Evolutionary conservation across 2,113 vertebrate genomes (phyloP), one percentile per base, ranked within the genome.

Genomic region (Salvelinus sp.): DNA sequence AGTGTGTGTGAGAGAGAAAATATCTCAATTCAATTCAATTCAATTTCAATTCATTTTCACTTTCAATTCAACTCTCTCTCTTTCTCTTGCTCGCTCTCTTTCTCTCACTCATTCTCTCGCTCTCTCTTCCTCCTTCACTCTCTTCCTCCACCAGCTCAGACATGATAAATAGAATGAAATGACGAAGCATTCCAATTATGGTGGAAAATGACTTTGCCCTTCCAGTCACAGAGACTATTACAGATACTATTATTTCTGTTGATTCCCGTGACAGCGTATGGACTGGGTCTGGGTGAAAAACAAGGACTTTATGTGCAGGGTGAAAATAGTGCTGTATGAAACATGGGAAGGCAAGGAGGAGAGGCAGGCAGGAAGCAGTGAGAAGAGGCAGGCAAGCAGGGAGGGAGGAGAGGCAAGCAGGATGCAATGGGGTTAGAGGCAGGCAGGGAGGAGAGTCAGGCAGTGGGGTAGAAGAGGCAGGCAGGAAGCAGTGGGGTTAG

Each of bases 101-200:
- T 20, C 28, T 18, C 27, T 7, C 38, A 5, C 30, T 33, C 30
- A 6, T 0, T 44, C 38, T 47, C n/a, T 69, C 69, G 48, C 75
- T 33, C n/a, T 71, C 48, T 27, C 69, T 71, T 23, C 70, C 76
- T 54, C 12, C 72, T 44, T 23, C 57, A 2, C 54, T 75, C 60
- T 47, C 63, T 77, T 10, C 65, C 65, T 47, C 33, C 18, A 47
- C 20, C 25, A 76, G 72, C 48, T 33, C 63, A 64, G 48, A 85
- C 23, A 82, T 69, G 66, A 85, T 60, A 69, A 63, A 85, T 60
- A 7, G 47, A 83, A 64, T 66, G 72, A 78, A 83, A 78, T 73
- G 54, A 63, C 57, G 48, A 69, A 86, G 73, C 78, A 73, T 86
- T 86, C 76, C 84, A 76, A 84, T 87, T 83, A 82, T 66, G 67